A percentile compares a stretch with the other conserved stretches of the same genome.
phyloP scores from a whole-genome alignment of 2,113 vertebrate genomes.

The Lampris incognitus region DNA sequence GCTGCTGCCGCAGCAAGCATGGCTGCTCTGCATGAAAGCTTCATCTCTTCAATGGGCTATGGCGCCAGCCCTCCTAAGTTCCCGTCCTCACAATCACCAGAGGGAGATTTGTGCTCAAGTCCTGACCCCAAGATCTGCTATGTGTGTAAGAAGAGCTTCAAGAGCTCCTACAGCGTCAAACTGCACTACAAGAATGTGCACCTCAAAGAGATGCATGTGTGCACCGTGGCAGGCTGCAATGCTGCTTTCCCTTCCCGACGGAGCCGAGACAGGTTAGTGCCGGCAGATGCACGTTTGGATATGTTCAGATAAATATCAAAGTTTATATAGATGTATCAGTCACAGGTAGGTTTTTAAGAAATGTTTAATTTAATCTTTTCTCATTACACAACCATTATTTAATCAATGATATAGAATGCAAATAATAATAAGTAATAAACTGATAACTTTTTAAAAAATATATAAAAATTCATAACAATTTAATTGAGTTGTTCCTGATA shows the following conservation, averaged over 20 bases:
- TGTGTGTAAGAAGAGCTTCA: conserved; percentile 99
- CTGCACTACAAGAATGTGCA: conserved; percentile 99
- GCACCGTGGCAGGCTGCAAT: conserved; percentile 97
- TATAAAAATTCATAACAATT: too few species aligned
- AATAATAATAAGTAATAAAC: too few species aligned
- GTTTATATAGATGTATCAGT: conserved; percentile 28
- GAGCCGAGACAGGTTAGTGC: conserved; percentile 98
- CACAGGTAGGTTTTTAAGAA: conserved; percentile 51
- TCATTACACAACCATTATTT: neutral
- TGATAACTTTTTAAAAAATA: too few species aligned
- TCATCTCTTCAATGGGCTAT: conserved; percentile 94
- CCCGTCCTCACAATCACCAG: conserved; percentile 91
- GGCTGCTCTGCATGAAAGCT: conserved; percentile 96
- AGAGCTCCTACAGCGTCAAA: conserved; percentile 99
- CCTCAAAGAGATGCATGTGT: conserved; percentile 99
- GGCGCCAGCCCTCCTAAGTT: conserved; percentile 96
- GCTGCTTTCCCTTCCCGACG: conserved; percentile 98
- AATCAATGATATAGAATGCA: too few species aligned
- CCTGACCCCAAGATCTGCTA: conserved; percentile 99
- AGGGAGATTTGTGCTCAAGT: conserved; percentile 95
- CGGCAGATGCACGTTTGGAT: neutral
- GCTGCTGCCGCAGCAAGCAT: conserved; percentile 90
- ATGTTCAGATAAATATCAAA: conserved; percentile 14
- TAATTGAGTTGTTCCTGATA: neutral
- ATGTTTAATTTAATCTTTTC: conserved; percentile 5